Base-by-base conservation (phyloP, 2,797 vertebrate genomes). In the Pterois miles region DNA sequence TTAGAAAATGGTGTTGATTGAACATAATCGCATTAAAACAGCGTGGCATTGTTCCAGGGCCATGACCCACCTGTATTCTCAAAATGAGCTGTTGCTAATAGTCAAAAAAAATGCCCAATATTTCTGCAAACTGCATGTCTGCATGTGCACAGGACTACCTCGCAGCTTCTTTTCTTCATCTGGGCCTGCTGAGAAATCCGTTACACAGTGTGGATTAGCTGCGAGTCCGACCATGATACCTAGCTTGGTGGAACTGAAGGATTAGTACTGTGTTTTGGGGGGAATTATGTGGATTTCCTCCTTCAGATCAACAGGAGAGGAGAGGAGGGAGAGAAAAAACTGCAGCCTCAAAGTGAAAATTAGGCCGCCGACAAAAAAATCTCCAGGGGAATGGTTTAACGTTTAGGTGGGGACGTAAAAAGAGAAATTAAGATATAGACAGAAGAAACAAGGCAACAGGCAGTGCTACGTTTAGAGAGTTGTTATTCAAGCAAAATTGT, bases 241-340 rank as follows among this genome's bases (percentile, higher is more conserved):
- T 71, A 34, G 46, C 71, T 65, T 53, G 66, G 82, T 38, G 72
- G 83, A 90, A 84, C 78, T 76, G 79, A 90, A 84, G 88, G 88
- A 91, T 93, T 90, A 91, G 82, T 34, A 1, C 56, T 68, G 86
- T 84, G 89, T 89, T 93, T 92, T 89, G 89, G 90, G 88, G 85
- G 86, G 87, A 92, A 91, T 93, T 93, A 91, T 89, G 82, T 88
- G 91, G 91, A 92, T 93, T 93, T 92, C 80, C 88, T 90, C 56
- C 78, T 81, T 88, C 81, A 80, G 82, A 86, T 88, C 75, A 87
- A 25, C 43, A 69, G 65, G 68, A 78, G 65, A 36, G 25, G 50
- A 64, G 53, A 56, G 46, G n/a, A 36, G 36, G 33, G 31, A 29
- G 46, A 54, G 50, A 40, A 58, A 78, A 69, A 78, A 83, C 78